Percentiles rank a stretch among this genome's conserved stretches.
phyloP scores from a whole-genome alignment of 1,140 invertebrate species.

The Maniola jurtina region DNA sequence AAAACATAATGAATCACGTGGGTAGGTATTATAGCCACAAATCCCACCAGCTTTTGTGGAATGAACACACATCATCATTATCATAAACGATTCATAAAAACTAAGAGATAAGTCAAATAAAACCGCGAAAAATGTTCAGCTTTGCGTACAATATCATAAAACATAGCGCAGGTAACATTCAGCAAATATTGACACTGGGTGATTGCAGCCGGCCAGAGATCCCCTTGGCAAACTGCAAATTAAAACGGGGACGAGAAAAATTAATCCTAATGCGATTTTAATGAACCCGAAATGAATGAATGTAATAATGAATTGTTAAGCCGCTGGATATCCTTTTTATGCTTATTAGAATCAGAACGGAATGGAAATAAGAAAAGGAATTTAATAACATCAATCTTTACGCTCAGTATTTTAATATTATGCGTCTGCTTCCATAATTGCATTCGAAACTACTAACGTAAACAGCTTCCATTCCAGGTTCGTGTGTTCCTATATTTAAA shows the following conservation, averaged over 20 bases:
- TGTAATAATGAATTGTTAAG: constrained; percentile 74
- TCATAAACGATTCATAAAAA: constrained; percentile 12
- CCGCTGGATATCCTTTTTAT: constrained; percentile 57
- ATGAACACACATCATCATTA: not conserved
- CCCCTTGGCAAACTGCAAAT: constrained; percentile 74
- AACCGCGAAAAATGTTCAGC: constrained; percentile 25
- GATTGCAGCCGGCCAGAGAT: constrained; percentile 71
- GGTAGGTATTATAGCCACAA: no score
- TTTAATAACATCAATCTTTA: constrained; percentile 16
- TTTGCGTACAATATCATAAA: constrained; percentile 49
- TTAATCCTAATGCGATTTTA: constrained; percentile 79
- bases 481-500: constrained; percentile 9
- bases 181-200: constrained; percentile 74
- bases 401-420: not conserved
- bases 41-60: no score
- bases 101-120: constrained; percentile 18
- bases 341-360: constrained; percentile 39
- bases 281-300: constrained; percentile 76
- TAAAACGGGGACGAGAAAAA: constrained; percentile 77
- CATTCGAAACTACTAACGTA: constrained; percentile 3
- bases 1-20: no score
- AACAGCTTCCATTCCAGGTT: constrained; percentile 9
- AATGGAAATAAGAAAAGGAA: constrained; percentile 37
- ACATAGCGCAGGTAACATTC: constrained; percentile 62
- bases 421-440: not conserved